phyloP scores from a whole-genome alignment of 2,888 invertebrate genomes.

The Lycia hirtaria region DNA sequence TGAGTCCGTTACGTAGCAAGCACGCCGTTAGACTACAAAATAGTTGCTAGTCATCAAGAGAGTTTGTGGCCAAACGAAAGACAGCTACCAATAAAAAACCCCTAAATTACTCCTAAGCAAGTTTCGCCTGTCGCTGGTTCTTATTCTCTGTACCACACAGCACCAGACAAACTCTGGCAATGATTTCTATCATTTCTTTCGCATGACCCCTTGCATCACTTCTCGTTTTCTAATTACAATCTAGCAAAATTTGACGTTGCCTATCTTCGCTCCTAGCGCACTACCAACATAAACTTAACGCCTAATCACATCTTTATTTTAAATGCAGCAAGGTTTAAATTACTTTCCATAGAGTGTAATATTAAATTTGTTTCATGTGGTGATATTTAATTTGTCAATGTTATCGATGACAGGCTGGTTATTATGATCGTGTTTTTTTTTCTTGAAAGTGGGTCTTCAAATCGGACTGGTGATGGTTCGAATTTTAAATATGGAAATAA shows the following conservation, averaged over 20 bases:
- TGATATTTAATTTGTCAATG: conserved; percentile 84
- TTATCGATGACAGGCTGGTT: conserved; percentile 76
- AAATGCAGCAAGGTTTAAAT: conserved; percentile 39
- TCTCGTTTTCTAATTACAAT: conserved; percentile 76
- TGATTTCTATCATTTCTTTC: conserved; percentile 75
- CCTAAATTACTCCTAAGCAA: too few species aligned
- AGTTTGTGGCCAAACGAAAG: too few species aligned
- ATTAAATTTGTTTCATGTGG: conserved; percentile 44
- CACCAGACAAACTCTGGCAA: conserved; percentile 47
- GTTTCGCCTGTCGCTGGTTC: neutral
- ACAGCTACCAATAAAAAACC: too few species aligned
- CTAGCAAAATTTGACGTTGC: conserved; percentile 73
- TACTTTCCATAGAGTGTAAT: neutral
- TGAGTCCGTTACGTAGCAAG: too few species aligned
- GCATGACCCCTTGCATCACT: conserved; percentile 76
- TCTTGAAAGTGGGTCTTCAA: conserved; percentile 54
- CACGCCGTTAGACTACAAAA: too few species aligned
- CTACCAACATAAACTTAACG: conserved; percentile 48
- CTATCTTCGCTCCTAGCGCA: conserved; percentile 55
- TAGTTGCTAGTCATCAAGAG: too few species aligned
- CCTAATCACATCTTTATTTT: conserved; percentile 34
- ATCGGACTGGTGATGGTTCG: conserved; percentile 22
- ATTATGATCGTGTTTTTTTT: conserved; percentile 62
- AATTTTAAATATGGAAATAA: conserved; percentile 35
- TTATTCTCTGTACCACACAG: conserved; percentile 31